Percentiles rank a stretch among this genome's conserved stretches.
Evolutionary conservation across 2,797 vertebrate species (phyloP).

Genomic region (Sebastes vulpes): DNA sequence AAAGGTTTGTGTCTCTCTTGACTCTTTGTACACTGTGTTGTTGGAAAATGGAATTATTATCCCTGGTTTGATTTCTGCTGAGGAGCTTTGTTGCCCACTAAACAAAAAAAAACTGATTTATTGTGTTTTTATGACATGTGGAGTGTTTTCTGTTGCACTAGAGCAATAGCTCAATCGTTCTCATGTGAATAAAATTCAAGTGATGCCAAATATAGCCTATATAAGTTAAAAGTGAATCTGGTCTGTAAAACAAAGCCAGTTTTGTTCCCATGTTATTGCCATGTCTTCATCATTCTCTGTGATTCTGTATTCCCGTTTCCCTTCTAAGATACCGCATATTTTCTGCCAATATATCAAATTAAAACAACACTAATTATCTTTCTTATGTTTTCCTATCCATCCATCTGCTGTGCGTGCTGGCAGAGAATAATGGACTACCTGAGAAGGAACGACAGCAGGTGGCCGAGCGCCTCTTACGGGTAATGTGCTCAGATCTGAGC

Average conservation of each 20-base stretch:
- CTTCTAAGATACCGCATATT: neutral
- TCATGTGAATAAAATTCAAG: neutral
- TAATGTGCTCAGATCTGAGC: constrained; percentile 96
- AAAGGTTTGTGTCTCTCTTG: neutral
- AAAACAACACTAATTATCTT: constrained; percentile 17
- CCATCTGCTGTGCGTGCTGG: constrained; percentile 34
- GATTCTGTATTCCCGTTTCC: neutral
- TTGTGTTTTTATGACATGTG: neutral
- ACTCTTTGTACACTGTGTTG: neutral
- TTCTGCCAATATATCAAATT: neutral
- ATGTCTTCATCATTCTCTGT: neutral
- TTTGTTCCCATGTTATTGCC: neutral
- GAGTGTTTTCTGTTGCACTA: neutral
- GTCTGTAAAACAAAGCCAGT: neutral
- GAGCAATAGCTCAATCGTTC: neutral
- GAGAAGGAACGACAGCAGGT: constrained; percentile 99
- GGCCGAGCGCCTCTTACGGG: constrained; percentile 93
- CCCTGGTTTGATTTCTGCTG: neutral
- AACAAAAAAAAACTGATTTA: neutral
- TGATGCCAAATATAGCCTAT: neutral
- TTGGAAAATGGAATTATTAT: neutral
- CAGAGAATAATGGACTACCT: constrained; percentile 91
- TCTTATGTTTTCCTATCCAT: constrained; percentile 11
- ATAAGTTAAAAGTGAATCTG: neutral
- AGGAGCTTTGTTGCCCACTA: neutral